A percentile compares a stretch with the other conserved stretches of the same genome.
phyloP scores from a whole-genome alignment of 2,888 invertebrate species.

The Thecophora atra region DNA sequence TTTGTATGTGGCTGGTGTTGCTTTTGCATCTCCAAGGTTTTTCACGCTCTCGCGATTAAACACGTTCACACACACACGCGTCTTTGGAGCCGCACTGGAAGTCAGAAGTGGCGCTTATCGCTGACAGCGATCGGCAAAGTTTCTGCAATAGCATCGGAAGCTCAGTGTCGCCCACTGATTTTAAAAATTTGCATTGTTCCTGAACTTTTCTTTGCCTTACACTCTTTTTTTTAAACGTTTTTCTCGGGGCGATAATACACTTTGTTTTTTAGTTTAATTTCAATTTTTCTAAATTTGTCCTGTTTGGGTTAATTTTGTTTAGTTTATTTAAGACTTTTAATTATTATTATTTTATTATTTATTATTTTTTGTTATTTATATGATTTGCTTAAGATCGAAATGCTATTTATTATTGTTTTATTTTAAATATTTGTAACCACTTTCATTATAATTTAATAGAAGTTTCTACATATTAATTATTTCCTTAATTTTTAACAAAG shows the following conservation, averaged over 20 bases:
- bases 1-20: constrained; percentile 23
- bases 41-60: background rate
- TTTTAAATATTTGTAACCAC: no score
- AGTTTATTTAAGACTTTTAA: no score
- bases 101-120: constrained; percentile 51
- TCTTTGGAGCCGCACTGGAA: background rate
- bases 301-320: no score
- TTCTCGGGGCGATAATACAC: background rate
- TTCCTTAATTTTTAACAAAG: background rate
- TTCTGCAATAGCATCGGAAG: constrained; percentile 42
- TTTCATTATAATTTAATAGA: no score
- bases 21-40: constrained; percentile 28
- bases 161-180: constrained; percentile 56
- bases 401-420: no score
- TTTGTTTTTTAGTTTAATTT: no score
- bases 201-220: no score
- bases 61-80: constrained; percentile 4
- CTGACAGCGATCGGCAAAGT: constrained; percentile 43
- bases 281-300: no score
- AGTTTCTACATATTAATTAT: no score
- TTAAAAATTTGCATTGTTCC: constrained; percentile 31
- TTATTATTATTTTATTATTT: no score
- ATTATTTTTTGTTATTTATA: no score
- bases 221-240: background rate
- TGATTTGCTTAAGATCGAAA: no score